phyloP scores from a whole-genome alignment of 1,140 invertebrate species.

The Eriocheir sinensis region DNA sequence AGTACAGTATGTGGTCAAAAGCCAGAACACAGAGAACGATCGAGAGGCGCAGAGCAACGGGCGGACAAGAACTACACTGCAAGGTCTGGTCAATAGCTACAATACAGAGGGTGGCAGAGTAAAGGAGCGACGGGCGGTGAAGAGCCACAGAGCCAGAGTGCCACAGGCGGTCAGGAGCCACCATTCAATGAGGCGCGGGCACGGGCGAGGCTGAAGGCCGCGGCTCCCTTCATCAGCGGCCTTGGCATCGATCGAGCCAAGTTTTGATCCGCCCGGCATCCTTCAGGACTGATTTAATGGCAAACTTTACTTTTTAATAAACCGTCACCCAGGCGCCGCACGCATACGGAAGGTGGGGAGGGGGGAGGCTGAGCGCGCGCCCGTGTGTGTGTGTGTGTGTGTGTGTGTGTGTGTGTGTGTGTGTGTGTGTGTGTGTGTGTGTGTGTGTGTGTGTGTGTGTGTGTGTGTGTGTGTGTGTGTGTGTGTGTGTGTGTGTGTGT shows the following conservation, averaged over 20 bases:
- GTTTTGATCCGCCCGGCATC: background rate
- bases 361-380: background rate
- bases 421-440: conserved; percentile 57
- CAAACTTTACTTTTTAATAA: background rate
- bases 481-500: conserved; percentile 32
- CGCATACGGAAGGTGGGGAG: too few species aligned
- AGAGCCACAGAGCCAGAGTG: too few species aligned
- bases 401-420: conserved; percentile 49
- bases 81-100: too few species aligned
- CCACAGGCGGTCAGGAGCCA: too few species aligned
- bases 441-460: conserved; percentile 54
- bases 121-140: too few species aligned
- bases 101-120: too few species aligned
- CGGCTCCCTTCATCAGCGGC: background rate
- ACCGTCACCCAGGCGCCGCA: background rate
- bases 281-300: background rate
- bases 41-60: too few species aligned
- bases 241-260: background rate
- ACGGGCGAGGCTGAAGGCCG: background rate
- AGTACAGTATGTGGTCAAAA: too few species aligned
- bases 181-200: too few species aligned
- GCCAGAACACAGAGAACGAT: too few species aligned
- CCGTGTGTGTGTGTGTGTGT: conserved; percentile 45
- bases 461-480: conserved; percentile 38
- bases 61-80: too few species aligned